Percentiles rank a stretch among this genome's conserved stretches.
phyloP scores from a whole-genome alignment of 2,797 vertebrate genomes.

The Chaetophractus vellerosus region DNA sequence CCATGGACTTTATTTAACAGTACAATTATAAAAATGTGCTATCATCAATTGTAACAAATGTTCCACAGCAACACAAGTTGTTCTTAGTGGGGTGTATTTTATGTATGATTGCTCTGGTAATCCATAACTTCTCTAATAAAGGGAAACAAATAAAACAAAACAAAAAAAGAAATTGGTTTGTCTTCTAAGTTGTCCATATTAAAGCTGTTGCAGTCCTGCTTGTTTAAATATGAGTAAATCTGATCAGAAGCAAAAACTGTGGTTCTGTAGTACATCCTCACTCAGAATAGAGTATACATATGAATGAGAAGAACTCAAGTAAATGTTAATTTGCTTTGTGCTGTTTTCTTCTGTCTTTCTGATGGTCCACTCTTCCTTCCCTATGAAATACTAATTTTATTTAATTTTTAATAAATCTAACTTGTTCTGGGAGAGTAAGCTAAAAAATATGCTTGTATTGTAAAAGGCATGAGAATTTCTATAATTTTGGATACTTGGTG shows the following conservation, averaged over 20 bases:
- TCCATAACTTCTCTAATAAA: no score
- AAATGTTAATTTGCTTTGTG: neutral
- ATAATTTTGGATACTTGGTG: slow-evolving; percentile 50
- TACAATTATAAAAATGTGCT: no score
- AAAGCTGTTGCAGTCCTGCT: neutral
- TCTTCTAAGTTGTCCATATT: neutral
- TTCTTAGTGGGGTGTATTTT: no score
- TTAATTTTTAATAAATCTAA: slow-evolving; percentile 55
- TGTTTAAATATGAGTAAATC: neutral
- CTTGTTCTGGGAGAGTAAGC: neutral
- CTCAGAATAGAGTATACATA: neutral
- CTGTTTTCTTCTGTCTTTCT: neutral
- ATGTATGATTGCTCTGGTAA: no score
- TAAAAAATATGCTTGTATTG: slow-evolving; percentile 48
- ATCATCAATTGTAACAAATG: no score
- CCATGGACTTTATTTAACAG: no score
- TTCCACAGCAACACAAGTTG: no score
- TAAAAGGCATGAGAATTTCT: slow-evolving; percentile 11
- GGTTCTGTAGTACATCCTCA: neutral
- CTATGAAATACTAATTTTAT: slow-evolving; percentile 3
- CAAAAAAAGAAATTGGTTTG: neutral
- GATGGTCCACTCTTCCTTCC: neutral
- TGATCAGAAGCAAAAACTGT: neutral
- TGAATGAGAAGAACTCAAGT: neutral
- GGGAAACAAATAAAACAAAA: no score